phyloP scores from a whole-genome alignment of 2,113 vertebrate species.

The Copsychus sechellarum region DNA sequence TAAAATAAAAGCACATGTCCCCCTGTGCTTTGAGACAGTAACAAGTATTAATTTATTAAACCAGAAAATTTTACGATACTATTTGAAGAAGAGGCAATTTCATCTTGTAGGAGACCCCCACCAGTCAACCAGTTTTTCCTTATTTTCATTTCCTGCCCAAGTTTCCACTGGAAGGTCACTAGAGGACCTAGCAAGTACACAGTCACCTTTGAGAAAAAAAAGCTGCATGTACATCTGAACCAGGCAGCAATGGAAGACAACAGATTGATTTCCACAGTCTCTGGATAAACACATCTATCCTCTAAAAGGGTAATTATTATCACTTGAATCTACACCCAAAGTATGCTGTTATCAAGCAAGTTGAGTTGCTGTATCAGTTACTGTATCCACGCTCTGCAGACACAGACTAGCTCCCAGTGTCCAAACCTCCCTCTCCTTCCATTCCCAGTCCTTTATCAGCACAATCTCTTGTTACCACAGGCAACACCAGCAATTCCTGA shows the following conservation, averaged over 20 bases:
- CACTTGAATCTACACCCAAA: background rate
- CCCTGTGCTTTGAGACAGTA: background rate
- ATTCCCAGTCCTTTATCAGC: background rate
- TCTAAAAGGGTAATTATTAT: background rate
- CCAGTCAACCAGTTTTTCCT: background rate
- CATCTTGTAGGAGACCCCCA: background rate
- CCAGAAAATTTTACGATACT: background rate
- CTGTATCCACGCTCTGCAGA: background rate
- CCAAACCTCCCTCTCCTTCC: background rate
- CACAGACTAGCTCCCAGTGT: background rate
- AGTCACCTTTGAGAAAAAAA: background rate
- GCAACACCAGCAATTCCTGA: background rate
- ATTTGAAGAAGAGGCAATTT: background rate
- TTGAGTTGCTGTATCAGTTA: background rate
- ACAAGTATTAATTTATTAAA: background rate
- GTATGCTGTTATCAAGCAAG: background rate
- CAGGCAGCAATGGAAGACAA: background rate
- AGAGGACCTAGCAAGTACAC: background rate
- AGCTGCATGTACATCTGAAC: background rate
- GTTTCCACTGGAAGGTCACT: background rate
- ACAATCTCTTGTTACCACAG: background rate
- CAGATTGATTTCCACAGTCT: background rate
- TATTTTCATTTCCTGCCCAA: background rate
- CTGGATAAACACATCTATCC: background rate
- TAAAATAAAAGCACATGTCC: background rate